Evolutionary conservation across 2,797 vertebrate species (phyloP).

Genomic region (Pachyuromys duprasi): DNA sequence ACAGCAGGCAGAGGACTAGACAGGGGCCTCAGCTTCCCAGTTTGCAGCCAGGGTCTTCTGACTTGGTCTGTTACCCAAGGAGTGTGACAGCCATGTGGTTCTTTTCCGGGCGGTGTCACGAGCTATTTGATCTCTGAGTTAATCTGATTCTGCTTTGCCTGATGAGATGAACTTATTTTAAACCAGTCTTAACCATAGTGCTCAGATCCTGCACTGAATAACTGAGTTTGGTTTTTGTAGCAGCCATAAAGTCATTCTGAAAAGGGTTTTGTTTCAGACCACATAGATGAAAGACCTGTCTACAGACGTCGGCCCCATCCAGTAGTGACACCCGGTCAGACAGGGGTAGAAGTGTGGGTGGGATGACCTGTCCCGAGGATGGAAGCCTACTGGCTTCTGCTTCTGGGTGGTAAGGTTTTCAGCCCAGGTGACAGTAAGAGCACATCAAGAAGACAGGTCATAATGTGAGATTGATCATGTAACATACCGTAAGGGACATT

Average conservation of each 20-base stretch:
- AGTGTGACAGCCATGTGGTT: accelerated
- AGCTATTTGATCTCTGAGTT: background rate
- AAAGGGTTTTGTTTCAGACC: background rate
- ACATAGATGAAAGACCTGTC: too few species aligned
- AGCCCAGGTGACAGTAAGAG: accelerated
- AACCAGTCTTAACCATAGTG: background rate
- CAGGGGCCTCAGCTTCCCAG: background rate
- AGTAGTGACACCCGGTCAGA: accelerated
- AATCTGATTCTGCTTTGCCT: background rate
- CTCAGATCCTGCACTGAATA: background rate
- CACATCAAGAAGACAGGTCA: background rate
- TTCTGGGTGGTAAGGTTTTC: accelerated
- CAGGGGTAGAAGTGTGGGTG: accelerated
- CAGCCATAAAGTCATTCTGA: background rate
- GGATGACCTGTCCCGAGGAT: too few species aligned
- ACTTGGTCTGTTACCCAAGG: background rate
- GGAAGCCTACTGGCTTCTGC: background rate
- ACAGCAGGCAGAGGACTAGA: background rate
- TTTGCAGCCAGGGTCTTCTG: background rate
- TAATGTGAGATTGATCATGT: background rate
- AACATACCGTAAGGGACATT: background rate
- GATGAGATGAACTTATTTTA: background rate
- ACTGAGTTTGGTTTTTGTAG: background rate
- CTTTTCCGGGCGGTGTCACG: background rate
- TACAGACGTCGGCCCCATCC: background rate